phyloP scores from a whole-genome alignment of 2,888 invertebrate genomes.

The Muschampia plurimacula region DNA sequence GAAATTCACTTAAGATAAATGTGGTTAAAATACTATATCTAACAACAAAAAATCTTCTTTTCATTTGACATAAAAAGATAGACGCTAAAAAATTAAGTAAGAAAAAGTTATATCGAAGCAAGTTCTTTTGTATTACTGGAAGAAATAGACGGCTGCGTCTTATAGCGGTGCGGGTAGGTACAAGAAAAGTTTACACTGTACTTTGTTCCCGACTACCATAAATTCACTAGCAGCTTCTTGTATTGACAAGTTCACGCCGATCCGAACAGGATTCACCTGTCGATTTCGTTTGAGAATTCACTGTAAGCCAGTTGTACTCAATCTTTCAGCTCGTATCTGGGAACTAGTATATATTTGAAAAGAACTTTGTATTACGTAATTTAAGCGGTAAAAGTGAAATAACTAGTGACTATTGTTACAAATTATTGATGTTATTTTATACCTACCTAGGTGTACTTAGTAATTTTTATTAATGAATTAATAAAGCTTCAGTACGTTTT shows the following conservation, averaged over 20 bases:
- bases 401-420: not conserved
- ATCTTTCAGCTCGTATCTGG: constrained; percentile 18
- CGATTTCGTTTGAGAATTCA: constrained; percentile 48
- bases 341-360: not conserved
- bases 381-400: not conserved
- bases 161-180: constrained; percentile 23
- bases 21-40: no score
- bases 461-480: no score
- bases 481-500: no score
- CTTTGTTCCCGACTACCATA: constrained; percentile 46
- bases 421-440: no score
- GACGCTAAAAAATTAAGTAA: not conserved
- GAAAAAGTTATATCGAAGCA: constrained; percentile 23
- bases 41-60: no score
- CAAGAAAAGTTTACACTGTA: constrained; percentile 42
- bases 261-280: constrained; percentile 49
- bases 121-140: constrained; percentile 30
- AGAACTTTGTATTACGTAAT: not conserved
- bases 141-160: constrained; percentile 31
- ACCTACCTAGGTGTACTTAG: no score
- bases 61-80: not conserved
- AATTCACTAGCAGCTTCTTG: constrained; percentile 50
- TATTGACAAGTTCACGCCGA: constrained; percentile 47
- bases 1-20: no score
- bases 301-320: constrained; percentile 39